Evolutionary conservation across 1,140 invertebrate genomes (phyloP).

Genomic region (Formica selysi): DNA sequence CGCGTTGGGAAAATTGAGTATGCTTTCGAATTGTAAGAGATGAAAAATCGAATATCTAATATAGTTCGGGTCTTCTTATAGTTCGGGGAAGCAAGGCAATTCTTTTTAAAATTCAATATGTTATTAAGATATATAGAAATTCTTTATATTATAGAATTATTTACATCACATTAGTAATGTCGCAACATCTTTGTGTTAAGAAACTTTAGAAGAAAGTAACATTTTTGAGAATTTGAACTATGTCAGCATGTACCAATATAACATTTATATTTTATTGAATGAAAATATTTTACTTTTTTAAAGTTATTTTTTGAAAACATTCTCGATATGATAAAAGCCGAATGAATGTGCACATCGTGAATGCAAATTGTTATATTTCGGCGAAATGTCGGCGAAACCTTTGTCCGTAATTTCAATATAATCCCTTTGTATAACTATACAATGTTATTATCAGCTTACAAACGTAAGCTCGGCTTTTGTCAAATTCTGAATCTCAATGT

Average conservation of each 20-base stretch:
- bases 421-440: background rate
- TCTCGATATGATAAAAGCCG: background rate
- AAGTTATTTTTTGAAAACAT: background rate
- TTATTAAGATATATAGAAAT: background rate
- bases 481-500: conserved; percentile 20
- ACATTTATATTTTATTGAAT: background rate
- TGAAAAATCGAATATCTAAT: conserved; percentile 47
- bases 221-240: too few relatives aligned
- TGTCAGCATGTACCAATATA: background rate
- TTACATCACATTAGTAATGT: background rate
- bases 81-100: background rate
- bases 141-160: background rate
- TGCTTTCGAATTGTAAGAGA: conserved; percentile 45
- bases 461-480: conserved; percentile 34
- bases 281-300: background rate
- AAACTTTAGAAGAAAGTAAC: too few relatives aligned
- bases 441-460: conserved; percentile 28
- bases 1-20: conserved; percentile 49
- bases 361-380: conserved; percentile 2
- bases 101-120: conserved; percentile 40
- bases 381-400: background rate
- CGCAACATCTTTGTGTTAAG: background rate
- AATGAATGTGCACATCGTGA: background rate
- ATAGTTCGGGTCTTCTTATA: conserved; percentile 30
- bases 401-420: conserved; percentile 36